Conservation (phyloP, 1,140 invertebrate species). For the Subanguina moxae region DNA sequence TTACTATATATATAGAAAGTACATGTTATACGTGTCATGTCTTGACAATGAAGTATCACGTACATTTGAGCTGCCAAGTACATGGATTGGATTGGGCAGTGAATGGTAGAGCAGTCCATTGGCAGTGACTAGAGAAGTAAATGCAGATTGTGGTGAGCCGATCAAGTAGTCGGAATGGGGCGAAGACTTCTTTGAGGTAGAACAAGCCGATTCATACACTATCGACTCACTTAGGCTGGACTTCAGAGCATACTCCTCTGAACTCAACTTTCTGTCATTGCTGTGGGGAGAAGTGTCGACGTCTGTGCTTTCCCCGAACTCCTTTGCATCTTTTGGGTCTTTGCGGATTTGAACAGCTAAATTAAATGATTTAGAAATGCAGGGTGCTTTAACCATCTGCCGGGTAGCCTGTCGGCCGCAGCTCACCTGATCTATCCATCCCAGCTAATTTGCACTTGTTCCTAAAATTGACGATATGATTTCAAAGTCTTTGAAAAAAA, state of each 20-base stretch:
- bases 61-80: neutral
- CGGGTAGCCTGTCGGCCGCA: too few species aligned
- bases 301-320: too few species aligned
- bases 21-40: too few species aligned
- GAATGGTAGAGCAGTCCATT: neutral
- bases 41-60: too few species aligned
- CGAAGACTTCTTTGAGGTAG: neutral
- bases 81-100: neutral
- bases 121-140: neutral
- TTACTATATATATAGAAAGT: too few species aligned
- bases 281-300: too few species aligned
- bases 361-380: neutral
- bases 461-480: too few species aligned
- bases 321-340: neutral
- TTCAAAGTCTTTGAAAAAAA: too few species aligned
- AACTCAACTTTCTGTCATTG: too few species aligned
- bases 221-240: neutral
- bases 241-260: too few species aligned
- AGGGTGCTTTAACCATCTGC: too few species aligned
- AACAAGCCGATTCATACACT: neutral
- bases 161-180: neutral
- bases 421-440: slow-evolving; percentile 9
- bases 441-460: slow-evolving; percentile 12
- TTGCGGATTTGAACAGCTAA: slow-evolving; percentile 3
- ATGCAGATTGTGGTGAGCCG: neutral